Evolutionary conservation across 92 coral and sea anemone species (phyloP), one percentile per base, ranked within the genome.

Genomic region (Zoanthus gigantus): DNA sequence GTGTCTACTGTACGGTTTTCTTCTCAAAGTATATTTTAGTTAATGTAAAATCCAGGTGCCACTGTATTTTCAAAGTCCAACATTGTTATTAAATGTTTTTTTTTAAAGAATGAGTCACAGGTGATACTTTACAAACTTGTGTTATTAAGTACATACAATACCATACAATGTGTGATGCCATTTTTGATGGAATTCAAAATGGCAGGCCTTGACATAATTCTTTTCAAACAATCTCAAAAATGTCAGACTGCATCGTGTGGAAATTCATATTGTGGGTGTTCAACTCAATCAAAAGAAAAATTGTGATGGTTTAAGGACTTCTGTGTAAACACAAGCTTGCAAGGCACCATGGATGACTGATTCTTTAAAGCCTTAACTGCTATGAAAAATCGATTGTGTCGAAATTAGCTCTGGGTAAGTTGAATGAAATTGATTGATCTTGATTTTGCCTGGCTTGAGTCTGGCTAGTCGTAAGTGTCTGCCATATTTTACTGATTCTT

Each of bases 121-220:
- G 72, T 67, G 72, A 67, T 67, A 10, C 42, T 67, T 67, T 67
- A 67, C 72, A 67, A 67, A 67, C 44, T 28, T 67, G 72, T 67
- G 34, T 67, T 28, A 67, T 23, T 30, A 30, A 17, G 9, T 67
- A 67, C 72, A 67, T 67, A 23, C 72, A 67, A 67, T 6, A 67
- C 72, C 28, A 60, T 11, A 65, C 37, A 0, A 30, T 67, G 72
- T 67, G 72, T 67, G 42, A 67, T 67, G 72, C 72, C 72, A 67
- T 67, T 67, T 67, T 67, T 67, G 72, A 67, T 67, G 34, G 5
- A 67, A 67, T 67, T 67, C 5, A 67, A 67, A 67, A 67, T 67
- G 72, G 72, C 72, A 67, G 66, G 71, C 72, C 72, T 67, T 67
- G 72, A 28, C 72, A 67, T 67, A 30, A 68, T 68, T 32, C 73